These are phyloP conservation scores for Baronia brevicornis DNA, from an alignment of 2,888 invertebrate genomes.

Conservation along the genomic window DNA sequence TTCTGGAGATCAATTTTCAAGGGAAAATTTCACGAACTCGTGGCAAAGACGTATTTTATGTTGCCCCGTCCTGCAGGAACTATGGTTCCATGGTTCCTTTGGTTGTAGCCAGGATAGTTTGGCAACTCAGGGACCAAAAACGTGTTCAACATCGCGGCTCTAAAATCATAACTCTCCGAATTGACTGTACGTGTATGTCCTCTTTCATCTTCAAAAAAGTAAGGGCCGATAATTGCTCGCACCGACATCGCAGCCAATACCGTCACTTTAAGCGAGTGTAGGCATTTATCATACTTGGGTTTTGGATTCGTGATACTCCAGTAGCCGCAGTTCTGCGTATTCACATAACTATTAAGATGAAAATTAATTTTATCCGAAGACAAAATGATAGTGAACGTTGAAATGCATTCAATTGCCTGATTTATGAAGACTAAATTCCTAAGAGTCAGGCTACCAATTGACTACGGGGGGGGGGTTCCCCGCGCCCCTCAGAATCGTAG, in stretches of 20 bases:
- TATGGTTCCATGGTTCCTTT: conserved; percentile 21
- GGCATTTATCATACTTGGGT: not conserved
- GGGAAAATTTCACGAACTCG: conserved; percentile 28
- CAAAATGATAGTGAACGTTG: conserved; percentile 3
- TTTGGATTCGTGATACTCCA: no score
- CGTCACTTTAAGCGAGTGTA: no score
- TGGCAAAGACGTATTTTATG: conserved; percentile 12
- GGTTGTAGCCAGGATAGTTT: conserved; percentile 20
- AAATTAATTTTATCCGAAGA: conserved; percentile 7
- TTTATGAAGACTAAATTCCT: conserved; percentile 19
- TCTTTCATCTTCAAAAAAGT: no score
- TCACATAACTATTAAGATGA: conserved; percentile 2
- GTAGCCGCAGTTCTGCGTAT: conserved; percentile 3
- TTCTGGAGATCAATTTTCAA: conserved; percentile 61
- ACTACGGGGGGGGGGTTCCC: conserved; percentile 11
- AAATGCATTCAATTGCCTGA: not conserved
- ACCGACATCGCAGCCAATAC: no score
- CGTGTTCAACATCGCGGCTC: conserved; percentile 14
- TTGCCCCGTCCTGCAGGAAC: conserved; percentile 20
- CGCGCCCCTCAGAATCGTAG: conserved; percentile 13
- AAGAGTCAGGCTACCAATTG: conserved; percentile 14
- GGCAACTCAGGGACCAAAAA: conserved; percentile 18
- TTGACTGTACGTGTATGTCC: conserved; percentile 9
- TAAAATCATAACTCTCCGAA: conserved; percentile 12
- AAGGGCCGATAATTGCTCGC: no score